phyloP scores from a whole-genome alignment of 2,797 vertebrate species.

The Mastacembelus armatus region DNA sequence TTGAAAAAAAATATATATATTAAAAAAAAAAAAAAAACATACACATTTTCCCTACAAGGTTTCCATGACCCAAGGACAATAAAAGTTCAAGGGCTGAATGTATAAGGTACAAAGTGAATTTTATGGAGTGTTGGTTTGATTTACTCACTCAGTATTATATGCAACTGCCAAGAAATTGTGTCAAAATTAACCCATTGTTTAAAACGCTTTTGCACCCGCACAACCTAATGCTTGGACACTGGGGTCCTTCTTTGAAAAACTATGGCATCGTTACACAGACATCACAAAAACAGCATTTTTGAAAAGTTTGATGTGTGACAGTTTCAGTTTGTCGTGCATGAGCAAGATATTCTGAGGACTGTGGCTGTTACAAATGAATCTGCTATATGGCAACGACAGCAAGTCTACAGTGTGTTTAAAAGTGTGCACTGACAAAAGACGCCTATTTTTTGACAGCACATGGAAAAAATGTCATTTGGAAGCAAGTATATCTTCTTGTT shows the following conservation, averaged over 20 bases:
- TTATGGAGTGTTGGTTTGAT: neutral
- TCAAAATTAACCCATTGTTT: slow-evolving; percentile 1
- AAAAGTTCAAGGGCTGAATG: neutral
- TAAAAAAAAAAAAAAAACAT: too few relatives aligned
- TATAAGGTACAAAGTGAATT: neutral
- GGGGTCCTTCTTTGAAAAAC: slow-evolving; percentile 6
- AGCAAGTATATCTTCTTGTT: neutral
- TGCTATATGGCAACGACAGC: neutral
- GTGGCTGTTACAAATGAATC: neutral
- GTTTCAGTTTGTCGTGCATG: neutral
- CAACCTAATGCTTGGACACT: neutral
- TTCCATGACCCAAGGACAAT: neutral
- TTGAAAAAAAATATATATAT: neutral
- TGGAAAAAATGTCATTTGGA: neutral
- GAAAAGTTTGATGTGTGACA: neutral
- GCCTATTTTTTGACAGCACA: neutral
- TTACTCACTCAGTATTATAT: neutral
- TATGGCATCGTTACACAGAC: neutral
- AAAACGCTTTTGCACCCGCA: neutral
- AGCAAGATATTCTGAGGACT: neutral
- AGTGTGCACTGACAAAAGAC: neutral
- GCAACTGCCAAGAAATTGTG: slow-evolving; percentile 16
- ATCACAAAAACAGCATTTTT: slow-evolving; percentile 6
- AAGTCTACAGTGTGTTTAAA: neutral
- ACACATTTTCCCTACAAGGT: too few relatives aligned